These are phyloP conservation scores for Heliconius nattereri DNA, from an alignment of 1,140 invertebrate genomes.

Conservation along the genomic window DNA sequence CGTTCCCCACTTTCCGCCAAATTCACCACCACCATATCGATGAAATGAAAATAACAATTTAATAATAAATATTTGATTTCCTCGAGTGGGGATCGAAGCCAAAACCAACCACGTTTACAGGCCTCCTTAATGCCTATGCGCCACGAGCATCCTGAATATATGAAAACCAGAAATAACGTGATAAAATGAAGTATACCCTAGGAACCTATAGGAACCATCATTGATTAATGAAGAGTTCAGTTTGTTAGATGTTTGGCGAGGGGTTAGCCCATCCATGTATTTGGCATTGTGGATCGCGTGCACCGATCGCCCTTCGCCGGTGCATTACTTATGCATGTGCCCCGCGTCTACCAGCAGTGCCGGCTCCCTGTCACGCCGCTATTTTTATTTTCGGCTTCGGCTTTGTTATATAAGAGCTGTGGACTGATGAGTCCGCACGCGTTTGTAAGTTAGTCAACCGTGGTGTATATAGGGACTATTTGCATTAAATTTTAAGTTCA, in stretches of 20 bases:
- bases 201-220: conserved; percentile 49
- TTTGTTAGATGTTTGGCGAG: conserved; percentile 54
- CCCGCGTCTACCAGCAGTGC: conserved; percentile 36
- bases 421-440: conserved; percentile 69
- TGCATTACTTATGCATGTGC: conserved; percentile 77
- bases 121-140: too few relatives aligned
- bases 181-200: conserved; percentile 38
- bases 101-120: too few relatives aligned
- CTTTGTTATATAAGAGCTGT: conserved; percentile 67
- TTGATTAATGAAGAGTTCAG: conserved; percentile 68
- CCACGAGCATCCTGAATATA: not conserved
- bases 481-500: not conserved
- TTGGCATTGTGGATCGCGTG: conserved; percentile 63
- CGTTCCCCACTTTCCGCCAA: too few relatives aligned
- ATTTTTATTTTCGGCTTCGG: conserved; percentile 65
- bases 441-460: conserved; percentile 22
- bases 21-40: not conserved
- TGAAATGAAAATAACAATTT: too few relatives aligned
- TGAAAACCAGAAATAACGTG: conserved; percentile 22
- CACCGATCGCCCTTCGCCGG: conserved; percentile 68
- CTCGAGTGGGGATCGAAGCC: too few relatives aligned
- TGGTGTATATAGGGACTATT: not conserved
- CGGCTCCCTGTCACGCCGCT: conserved; percentile 52
- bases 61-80: too few relatives aligned
- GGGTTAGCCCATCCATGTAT: conserved; percentile 50